These are phyloP conservation scores for Arvicanthis niloticus DNA, from an alignment of 2,113 vertebrate genomes.

Conservation along the genomic window DNA sequence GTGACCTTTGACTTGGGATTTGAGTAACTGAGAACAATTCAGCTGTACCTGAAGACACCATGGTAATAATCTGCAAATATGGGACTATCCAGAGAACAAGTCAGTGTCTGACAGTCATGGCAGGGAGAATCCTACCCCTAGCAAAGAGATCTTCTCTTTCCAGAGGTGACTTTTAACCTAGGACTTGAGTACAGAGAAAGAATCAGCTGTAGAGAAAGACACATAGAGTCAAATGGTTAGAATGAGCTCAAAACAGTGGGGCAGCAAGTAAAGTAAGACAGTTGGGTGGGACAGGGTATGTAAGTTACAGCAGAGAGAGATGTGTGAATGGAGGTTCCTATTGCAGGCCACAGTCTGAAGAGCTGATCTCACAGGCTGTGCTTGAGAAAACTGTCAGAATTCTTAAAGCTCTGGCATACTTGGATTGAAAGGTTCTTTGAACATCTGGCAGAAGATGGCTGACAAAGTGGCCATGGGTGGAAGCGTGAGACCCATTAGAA, in stretches of 20 bases:
- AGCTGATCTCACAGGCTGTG: background rate
- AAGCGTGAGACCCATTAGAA: background rate
- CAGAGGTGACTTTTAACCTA: background rate
- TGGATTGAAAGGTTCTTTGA: background rate
- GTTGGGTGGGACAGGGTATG: background rate
- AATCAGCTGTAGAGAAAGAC: background rate
- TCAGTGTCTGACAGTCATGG: background rate
- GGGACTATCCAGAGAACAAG: background rate
- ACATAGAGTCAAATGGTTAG: background rate
- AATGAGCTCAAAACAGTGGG: background rate
- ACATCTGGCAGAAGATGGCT: background rate
- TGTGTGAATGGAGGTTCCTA: background rate
- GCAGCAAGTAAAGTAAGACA: background rate
- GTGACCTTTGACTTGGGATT: too few relatives aligned
- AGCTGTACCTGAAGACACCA: background rate
- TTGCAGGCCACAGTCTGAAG: background rate
- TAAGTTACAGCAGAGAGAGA: too few relatives aligned
- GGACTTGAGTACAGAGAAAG: background rate
- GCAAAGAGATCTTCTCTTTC: background rate
- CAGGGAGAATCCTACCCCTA: background rate
- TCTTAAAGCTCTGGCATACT: background rate
- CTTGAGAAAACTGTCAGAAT: background rate
- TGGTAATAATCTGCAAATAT: background rate
- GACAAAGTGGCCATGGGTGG: background rate
- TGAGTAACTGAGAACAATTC: too few relatives aligned